Evolutionary conservation across 2,113 vertebrate species (phyloP).

Genomic region (Rhagologus leucostigma): DNA sequence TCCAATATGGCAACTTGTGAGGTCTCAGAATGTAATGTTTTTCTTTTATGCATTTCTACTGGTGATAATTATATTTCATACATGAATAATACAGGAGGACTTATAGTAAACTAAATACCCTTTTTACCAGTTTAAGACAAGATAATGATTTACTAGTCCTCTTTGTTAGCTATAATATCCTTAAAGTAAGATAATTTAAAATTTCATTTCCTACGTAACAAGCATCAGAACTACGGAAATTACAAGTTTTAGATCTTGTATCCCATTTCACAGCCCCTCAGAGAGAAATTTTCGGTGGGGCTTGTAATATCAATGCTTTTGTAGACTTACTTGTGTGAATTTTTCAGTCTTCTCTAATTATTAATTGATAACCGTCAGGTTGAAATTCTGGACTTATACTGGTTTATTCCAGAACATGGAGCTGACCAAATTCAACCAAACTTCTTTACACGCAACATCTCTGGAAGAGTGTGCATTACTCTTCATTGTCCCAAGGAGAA

Average conservation of each 20-base stretch:
- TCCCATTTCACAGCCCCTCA: background rate
- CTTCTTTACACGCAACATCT: background rate
- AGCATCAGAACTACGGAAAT: background rate
- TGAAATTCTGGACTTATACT: background rate
- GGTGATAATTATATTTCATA: background rate
- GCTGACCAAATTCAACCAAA: background rate
- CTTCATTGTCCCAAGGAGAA: background rate
- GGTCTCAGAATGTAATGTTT: background rate
- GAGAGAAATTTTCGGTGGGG: background rate
- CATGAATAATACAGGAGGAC: background rate
- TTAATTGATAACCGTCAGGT: background rate
- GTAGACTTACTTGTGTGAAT: background rate
- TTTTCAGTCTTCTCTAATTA: background rate
- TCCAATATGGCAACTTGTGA: background rate
- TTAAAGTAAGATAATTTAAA: background rate
- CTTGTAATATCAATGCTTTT: background rate
- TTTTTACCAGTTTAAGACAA: background rate
- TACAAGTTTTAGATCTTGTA: background rate
- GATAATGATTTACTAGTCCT: background rate
- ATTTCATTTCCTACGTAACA: background rate
- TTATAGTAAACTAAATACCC: background rate
- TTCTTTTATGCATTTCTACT: background rate
- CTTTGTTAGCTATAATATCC: background rate
- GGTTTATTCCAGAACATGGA: background rate
- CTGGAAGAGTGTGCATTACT: background rate